Evolutionary conservation across 1,140 invertebrate genomes (phyloP).

Genomic region (Hypsibius dujardini): DNA sequence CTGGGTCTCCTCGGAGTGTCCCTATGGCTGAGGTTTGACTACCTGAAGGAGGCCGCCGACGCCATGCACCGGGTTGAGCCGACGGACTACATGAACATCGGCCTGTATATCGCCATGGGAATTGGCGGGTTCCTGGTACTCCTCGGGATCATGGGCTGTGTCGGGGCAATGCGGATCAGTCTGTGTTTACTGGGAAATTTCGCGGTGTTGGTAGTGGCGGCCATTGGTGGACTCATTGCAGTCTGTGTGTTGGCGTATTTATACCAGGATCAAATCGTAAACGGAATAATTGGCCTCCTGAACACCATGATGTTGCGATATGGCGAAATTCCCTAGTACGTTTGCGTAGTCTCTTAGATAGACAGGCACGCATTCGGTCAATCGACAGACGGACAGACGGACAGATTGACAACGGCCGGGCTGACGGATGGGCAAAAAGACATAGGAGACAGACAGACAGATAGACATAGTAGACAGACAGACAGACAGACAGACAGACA

Average conservation of each 20-base stretch:
- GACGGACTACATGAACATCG: constrained; percentile 2
- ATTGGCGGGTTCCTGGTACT: constrained; percentile 9
- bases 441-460: too few relatives aligned
- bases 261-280: constrained; percentile 9
- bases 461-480: too few relatives aligned
- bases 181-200: constrained; percentile 7
- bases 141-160: constrained; percentile 12
- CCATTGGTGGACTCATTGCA: constrained; percentile 2
- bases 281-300: too few relatives aligned
- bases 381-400: too few relatives aligned
- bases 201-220: constrained; percentile 6
- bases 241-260: neutral
- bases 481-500: too few relatives aligned
- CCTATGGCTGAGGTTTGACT: constrained; percentile 1
- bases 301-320: too few relatives aligned
- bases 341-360: too few relatives aligned
- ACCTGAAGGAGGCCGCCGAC: neutral
- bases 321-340: too few relatives aligned
- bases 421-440: too few relatives aligned
- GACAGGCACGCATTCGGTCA: too few relatives aligned
- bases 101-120: constrained; percentile 1
- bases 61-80: neutral
- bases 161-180: neutral
- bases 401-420: too few relatives aligned
- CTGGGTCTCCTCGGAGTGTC: neutral